These are phyloP conservation scores for Acleris literana DNA, from an alignment of 2,888 invertebrate genomes.

Conservation along the genomic window DNA sequence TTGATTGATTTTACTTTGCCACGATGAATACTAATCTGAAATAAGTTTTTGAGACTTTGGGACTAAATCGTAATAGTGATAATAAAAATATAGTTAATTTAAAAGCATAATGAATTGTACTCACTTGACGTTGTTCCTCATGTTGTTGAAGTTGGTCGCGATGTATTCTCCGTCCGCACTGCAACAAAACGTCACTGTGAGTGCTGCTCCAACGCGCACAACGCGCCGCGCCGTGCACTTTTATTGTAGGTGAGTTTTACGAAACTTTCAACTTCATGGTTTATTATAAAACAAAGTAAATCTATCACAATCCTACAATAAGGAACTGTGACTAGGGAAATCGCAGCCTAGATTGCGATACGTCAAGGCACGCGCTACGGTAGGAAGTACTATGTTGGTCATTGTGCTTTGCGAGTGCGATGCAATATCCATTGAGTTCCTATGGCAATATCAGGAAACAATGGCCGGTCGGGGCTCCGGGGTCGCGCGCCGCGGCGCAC, in stretches of 20 bases:
- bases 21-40: too few species aligned
- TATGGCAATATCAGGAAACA: conserved; percentile 53
- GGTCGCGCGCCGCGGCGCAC: conserved; percentile 49
- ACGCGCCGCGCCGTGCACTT: neutral
- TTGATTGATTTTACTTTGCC: too few species aligned
- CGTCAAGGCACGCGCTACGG: conserved; percentile 25
- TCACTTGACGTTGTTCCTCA: conserved; percentile 77
- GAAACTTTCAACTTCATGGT: conserved; percentile 5
- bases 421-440: conserved; percentile 67
- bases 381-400: conserved; percentile 50
- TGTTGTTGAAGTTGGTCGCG: conserved; percentile 71
- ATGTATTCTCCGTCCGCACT: conserved; percentile 75
- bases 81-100: neutral
- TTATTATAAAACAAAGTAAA: neutral
- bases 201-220: neutral
- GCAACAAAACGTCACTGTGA: conserved; percentile 48
- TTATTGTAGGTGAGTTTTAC: neutral
- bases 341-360: conserved; percentile 39
- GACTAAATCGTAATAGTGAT: too few species aligned
- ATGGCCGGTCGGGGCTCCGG: conserved; percentile 49
- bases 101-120: conserved; percentile 43
- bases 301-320: conserved; percentile 9
- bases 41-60: too few species aligned
- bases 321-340: conserved; percentile 37
- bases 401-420: conserved; percentile 53